Base-by-base conservation (phyloP, 2,113 vertebrate species). In the Prinia subflava region DNA sequence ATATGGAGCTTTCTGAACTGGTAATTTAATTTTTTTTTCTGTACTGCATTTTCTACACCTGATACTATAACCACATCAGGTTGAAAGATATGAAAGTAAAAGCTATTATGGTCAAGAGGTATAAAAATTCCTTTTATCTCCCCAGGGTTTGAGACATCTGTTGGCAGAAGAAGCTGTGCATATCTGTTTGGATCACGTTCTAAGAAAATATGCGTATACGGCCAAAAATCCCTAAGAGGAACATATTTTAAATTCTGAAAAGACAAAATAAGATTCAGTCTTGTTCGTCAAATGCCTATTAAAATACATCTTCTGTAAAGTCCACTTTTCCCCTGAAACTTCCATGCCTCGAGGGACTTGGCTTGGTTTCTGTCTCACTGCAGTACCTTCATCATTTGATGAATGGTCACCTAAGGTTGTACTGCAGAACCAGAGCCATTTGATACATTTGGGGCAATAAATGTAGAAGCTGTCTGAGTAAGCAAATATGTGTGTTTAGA, bases 401-500 rank as follows among this genome's bases (percentile, higher is more conserved):
- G 50, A 57, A 62, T 62, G 50, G 69, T 47, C 55, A 59, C 59
- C 57, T 17, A 17, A 0, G 22, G 19, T 42, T 31, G 25, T n/a
- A 4, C 42, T 83, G 71, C 59, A 81, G 47, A 39, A 65, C 60
- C 37, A 81, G 30, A 68, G 13, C 27, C 60, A 35, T 55, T 83
- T 90, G 52, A 64, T n/a, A 64, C 47, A 52, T 78, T 62, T 86
- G 56, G 76, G 63, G 47, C 75, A 89, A 60, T 35, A 78, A 83
- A 78, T 15, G 13, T 15, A 47, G 60, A 81, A 68, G 68, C 44
- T 68, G 33, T 2, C 56, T 67, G n/a, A 84, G 15, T 60, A 68
- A 89, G 44, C 44, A 93, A 37, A 92, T 73, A 24, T 4, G 15
- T 90, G 64, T 95, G 76, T 91, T 93, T 87, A 90, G 80, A 74